A percentile compares a stretch with the other conserved stretches of the same genome.
These are phyloP conservation scores for Dasypogon diadema DNA, from an alignment of 2,888 invertebrate genomes.

Conservation along the genomic window DNA sequence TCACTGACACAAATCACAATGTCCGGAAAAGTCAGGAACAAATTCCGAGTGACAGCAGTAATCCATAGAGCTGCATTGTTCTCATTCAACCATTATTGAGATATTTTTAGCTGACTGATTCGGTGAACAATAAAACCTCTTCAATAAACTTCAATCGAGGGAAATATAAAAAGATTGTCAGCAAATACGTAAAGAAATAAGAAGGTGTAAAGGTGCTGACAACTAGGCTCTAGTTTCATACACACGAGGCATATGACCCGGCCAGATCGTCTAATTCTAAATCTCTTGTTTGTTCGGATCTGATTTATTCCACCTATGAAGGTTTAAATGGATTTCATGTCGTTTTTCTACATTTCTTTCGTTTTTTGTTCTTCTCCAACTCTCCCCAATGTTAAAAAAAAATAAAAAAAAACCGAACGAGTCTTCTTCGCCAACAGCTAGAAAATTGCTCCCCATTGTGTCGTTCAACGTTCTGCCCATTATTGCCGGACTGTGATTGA, in stretches of 20 bases:
- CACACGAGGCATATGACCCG: not conserved
- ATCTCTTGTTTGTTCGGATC: not conserved
- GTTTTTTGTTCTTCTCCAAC: not conserved
- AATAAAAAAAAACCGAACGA: too few relatives aligned
- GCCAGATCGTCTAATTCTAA: not conserved
- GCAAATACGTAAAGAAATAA: not conserved
- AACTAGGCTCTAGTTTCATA: not conserved
- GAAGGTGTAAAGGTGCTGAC: not conserved
- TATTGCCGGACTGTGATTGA: slow-evolving; percentile 23
- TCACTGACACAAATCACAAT: too few relatives aligned
- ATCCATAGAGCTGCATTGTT: too few relatives aligned
- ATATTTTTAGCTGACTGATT: not conserved
- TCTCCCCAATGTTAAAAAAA: not conserved
- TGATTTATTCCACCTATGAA: slow-evolving; percentile 26
- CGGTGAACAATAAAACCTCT: slow-evolving; percentile 23
- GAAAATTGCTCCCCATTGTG: slow-evolving; percentile 31
- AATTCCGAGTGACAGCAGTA: too few relatives aligned
- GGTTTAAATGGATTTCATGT: slow-evolving; percentile 18
- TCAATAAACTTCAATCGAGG: not conserved
- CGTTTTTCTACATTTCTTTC: not conserved
- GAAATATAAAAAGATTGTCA: not conserved
- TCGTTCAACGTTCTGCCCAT: slow-evolving; percentile 6
- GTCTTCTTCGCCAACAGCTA: slow-evolving; percentile 1
- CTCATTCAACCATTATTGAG: not conserved
- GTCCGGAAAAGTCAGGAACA: too few relatives aligned